Base-by-base conservation (phyloP, 2,797 vertebrate species). In the Coluber constrictor region DNA sequence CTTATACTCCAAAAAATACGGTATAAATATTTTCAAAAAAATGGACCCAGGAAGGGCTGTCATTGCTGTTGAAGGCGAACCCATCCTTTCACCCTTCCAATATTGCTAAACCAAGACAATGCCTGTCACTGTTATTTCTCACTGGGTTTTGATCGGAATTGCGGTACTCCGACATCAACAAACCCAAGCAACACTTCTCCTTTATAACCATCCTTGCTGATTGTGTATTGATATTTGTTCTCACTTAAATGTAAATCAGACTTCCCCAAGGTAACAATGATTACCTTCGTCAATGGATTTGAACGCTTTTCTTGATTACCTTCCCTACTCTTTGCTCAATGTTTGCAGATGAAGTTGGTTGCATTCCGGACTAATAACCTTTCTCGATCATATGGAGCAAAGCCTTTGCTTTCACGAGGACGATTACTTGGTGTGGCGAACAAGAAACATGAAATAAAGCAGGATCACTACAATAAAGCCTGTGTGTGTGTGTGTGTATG, bases 401-500 rank as follows among this genome's bases (percentile, higher is more conserved):
- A 37, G 87, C 87, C 93, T 90, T 20, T 87, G 16, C 3, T 91
- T 94, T 93, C 89, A 57, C 5, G 6, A 56, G 91, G 27, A 56
- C 88, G n/a, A 8, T 87, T 90, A 88, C 43, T 61, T 88, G 86
- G 88, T 1, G 0, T 13, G 0, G 15, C 93, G 88, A 96, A 60
- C 37, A 92, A 93, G 89, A 60, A 66, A 92, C 29, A 55, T 59
- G 37, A 95, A n/a, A 83, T 91, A 94, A 94, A 32, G 89, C 91
- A 9, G 63, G 86, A 56, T 86, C 90, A 79, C 89, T 91, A 90
- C 79, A 92, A 90, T 91, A 70, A 86, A 29, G 55, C 59, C 32
- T 57, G 55, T 56, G 56, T 57, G 56, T 57, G 3, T 57, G 3
- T 61, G 23, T 61, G 60, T 61, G 60, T 10, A 3, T 61, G 60